Percentiles rank a stretch among this genome's conserved stretches.
phyloP scores from a whole-genome alignment of 2,113 vertebrate species.

The Microcebus griseorufus region DNA sequence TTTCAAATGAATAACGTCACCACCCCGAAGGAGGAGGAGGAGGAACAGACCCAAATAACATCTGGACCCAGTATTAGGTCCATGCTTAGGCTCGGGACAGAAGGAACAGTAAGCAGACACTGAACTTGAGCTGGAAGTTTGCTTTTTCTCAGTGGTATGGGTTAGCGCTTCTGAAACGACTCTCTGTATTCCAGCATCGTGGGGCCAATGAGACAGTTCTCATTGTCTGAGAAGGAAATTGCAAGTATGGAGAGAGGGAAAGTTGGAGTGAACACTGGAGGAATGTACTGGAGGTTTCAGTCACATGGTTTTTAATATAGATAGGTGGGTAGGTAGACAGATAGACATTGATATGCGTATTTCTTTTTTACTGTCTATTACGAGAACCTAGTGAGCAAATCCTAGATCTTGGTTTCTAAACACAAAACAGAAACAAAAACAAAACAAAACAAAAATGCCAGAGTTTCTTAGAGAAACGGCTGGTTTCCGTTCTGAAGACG shows the following conservation, averaged over 20 bases:
- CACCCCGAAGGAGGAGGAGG: background rate
- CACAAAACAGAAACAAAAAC: background rate
- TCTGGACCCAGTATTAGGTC: accelerated
- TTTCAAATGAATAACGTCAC: background rate
- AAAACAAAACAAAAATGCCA: background rate
- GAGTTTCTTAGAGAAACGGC: background rate
- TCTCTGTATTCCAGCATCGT: background rate
- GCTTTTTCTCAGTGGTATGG: background rate
- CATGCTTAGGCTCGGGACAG: accelerated
- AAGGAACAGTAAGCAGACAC: accelerated
- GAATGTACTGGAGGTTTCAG: background rate
- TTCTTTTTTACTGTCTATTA: background rate
- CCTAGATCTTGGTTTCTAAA: background rate
- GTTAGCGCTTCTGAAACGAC: background rate
- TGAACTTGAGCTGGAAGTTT: background rate
- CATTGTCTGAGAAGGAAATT: background rate
- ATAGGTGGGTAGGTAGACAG: background rate
- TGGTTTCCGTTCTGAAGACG: background rate
- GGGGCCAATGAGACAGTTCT: background rate
- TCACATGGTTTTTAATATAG: background rate
- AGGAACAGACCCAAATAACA: accelerated
- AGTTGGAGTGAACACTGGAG: background rate
- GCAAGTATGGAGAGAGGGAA: background rate
- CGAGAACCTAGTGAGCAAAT: background rate
- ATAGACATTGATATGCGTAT: too few relatives aligned